Conservation (phyloP, 2,797 vertebrate species). For the Sciurus vulgaris region DNA sequence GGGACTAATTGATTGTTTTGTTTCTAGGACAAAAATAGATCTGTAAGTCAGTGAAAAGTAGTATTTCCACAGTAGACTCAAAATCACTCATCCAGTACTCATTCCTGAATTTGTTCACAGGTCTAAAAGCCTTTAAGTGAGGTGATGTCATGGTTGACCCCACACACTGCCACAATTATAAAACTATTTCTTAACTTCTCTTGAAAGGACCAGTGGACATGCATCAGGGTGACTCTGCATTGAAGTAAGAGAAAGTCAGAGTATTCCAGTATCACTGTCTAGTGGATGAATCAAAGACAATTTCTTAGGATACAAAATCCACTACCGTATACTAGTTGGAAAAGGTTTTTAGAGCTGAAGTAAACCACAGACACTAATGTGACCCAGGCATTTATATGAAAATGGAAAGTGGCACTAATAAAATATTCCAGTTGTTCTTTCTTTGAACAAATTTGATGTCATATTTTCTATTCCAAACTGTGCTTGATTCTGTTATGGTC, state of each 20-base stretch:
- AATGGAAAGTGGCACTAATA: background rate
- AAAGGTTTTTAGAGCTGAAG: background rate
- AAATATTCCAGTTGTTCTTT: background rate
- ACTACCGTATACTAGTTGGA: no score
- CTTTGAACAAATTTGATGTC: background rate
- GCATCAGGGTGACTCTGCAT: background rate
- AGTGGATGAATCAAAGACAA: background rate
- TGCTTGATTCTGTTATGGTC: background rate
- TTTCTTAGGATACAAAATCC: background rate
- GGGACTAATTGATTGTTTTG: background rate
- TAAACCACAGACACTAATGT: background rate
- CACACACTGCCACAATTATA: background rate
- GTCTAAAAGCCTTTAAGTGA: background rate
- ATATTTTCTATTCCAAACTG: background rate
- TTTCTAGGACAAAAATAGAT: background rate
- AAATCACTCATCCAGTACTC: background rate
- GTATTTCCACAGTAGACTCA: background rate
- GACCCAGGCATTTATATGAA: background rate
- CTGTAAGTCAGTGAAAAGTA: background rate
- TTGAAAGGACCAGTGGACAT: background rate
- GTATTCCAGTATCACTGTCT: background rate
- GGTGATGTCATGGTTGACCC: background rate
- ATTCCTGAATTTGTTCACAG: background rate
- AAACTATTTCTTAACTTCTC: background rate
- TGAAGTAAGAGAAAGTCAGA: background rate